Evolutionary conservation across 2,888 invertebrate genomes (phyloP).

Genomic region (Cephus spinipes): DNA sequence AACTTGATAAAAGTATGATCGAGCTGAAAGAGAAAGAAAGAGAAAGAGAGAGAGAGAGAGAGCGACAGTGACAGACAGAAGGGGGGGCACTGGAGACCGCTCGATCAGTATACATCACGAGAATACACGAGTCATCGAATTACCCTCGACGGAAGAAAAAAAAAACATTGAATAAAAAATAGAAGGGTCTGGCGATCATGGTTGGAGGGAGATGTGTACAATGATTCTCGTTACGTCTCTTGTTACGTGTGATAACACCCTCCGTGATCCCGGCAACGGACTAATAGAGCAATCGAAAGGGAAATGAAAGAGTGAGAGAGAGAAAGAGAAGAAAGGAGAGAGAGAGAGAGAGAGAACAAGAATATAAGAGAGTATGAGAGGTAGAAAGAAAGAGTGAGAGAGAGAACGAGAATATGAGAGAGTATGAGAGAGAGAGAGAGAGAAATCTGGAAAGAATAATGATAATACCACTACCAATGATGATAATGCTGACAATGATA

Average conservation of each 20-base stretch:
- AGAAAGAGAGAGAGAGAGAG: not conserved
- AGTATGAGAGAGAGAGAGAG: not conserved
- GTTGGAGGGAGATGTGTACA: no score
- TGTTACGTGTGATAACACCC: slow-evolving; percentile 58
- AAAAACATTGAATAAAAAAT: no score
- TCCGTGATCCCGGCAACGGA: slow-evolving; percentile 59
- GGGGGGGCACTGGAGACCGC: not conserved
- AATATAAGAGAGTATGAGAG: no score
- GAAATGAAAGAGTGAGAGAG: slow-evolving; percentile 1
- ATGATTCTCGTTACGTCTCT: slow-evolving; percentile 35
- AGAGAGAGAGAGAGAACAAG: not conserved
- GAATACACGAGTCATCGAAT: no score
- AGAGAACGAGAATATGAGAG: not conserved
- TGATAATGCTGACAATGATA: not conserved
- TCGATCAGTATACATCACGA: no score
- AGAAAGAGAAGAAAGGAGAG: not conserved
- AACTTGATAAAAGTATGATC: no score
- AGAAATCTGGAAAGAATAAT: not conserved
- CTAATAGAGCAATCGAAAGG: slow-evolving; percentile 15
- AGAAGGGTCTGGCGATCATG: no score
- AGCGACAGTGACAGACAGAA: not conserved
- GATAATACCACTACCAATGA: not conserved
- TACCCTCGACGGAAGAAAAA: no score
- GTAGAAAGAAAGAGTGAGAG: not conserved
- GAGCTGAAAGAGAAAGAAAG: not conserved